Percentiles rank a stretch among this genome's conserved stretches.
Evolutionary conservation across 2,797 vertebrate genomes (phyloP).

Genomic region (Epinephelus malabaricus): DNA sequence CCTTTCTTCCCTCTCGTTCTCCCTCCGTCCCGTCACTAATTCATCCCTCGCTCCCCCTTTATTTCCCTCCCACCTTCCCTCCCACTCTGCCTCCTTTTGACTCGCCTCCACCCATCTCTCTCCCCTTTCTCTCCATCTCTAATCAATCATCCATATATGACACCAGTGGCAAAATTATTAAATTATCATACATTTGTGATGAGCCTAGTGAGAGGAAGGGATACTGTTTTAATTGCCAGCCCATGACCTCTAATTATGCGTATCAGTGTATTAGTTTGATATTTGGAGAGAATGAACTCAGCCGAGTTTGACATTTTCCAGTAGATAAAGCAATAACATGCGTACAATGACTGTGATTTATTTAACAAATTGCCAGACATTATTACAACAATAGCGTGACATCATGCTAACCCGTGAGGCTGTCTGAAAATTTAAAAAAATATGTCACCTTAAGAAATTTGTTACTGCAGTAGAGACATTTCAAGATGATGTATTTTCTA

Average conservation of each 20-base stretch:
- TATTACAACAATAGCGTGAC: conserved; percentile 31
- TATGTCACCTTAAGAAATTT: conserved; percentile 5
- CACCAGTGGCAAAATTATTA: conserved; percentile 79
- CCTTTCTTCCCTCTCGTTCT: conserved; percentile 53
- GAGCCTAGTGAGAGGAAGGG: conserved; percentile 74
- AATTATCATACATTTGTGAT: conserved; percentile 81
- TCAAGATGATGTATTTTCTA: background rate
- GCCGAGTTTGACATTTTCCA: conserved; percentile 79
- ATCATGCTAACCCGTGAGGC: conserved; percentile 31
- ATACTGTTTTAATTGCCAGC: conserved; percentile 82
- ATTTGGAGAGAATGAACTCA: conserved; percentile 77
- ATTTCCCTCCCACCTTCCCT: conserved; percentile 69
- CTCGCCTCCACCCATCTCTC: conserved; percentile 63
- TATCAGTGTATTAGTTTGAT: conserved; percentile 81
- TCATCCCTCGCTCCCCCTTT: conserved; percentile 59
- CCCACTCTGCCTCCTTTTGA: conserved; percentile 63
- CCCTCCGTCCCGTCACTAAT: conserved; percentile 75
- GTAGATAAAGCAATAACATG: conserved; percentile 71
- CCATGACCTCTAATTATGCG: conserved; percentile 82
- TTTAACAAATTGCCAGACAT: conserved; percentile 66
- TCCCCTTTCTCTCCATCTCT: conserved; percentile 64
- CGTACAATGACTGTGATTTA: conserved; percentile 65
- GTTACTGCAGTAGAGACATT: background rate
- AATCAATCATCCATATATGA: conserved; percentile 84
- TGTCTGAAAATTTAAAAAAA: background rate